Conservation (phyloP, 2,888 invertebrate species). For the Tineola bisselliella region DNA sequence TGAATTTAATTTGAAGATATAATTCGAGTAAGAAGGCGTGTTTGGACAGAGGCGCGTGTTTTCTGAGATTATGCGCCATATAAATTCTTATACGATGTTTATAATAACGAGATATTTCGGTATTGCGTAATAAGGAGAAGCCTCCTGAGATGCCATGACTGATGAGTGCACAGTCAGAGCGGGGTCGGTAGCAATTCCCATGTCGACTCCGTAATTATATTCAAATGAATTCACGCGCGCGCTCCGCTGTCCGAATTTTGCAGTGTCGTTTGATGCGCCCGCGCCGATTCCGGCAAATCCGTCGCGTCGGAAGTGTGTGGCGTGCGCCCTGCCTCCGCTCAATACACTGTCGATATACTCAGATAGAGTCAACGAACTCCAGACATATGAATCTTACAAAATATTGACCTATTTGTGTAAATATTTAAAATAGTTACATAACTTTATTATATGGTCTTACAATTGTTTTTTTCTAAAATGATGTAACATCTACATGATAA, state of each 20-base stretch:
- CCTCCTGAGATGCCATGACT: not conserved
- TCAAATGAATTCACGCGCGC: slow-evolving; percentile 66
- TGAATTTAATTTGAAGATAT: slow-evolving; percentile 39
- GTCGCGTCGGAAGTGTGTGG: slow-evolving; percentile 63
- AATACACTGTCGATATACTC: slow-evolving; percentile 49
- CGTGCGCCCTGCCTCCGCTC: slow-evolving; percentile 43
- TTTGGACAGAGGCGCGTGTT: slow-evolving; percentile 18
- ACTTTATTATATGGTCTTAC: too few species aligned
- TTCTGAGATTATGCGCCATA: slow-evolving; percentile 49
- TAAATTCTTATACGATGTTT: slow-evolving; percentile 34
- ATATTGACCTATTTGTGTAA: not conserved
- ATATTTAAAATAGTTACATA: too few species aligned
- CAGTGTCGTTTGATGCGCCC: slow-evolving; percentile 60
- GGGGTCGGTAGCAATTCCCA: slow-evolving; percentile 33
- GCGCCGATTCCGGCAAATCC: slow-evolving; percentile 68
- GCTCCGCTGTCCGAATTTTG: slow-evolving; percentile 62
- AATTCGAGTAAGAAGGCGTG: slow-evolving; percentile 26
- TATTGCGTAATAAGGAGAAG: not conserved
- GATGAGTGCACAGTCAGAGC: not conserved
- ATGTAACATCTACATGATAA: too few species aligned
- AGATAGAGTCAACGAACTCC: slow-evolving; percentile 54
- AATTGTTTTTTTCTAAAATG: too few species aligned
- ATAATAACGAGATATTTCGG: not conserved
- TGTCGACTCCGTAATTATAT: slow-evolving; percentile 59
- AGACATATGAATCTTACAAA: not conserved